phyloP scores from a whole-genome alignment of 2,888 invertebrate genomes.

The Pyralis farinalis region DNA sequence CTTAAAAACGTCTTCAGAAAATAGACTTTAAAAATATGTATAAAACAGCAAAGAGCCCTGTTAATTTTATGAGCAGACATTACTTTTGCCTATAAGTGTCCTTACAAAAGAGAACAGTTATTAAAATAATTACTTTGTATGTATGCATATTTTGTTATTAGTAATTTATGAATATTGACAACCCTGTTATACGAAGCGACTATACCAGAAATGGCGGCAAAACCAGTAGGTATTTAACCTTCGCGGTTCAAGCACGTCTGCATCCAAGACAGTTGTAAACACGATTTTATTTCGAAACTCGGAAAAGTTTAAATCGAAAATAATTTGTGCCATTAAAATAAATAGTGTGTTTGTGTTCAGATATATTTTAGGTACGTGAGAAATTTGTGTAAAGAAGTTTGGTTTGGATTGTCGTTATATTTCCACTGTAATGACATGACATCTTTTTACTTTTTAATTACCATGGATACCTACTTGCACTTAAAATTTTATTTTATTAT shows the following conservation, averaged over 20 bases:
- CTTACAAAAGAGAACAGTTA: no score
- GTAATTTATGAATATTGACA: constrained; percentile 6
- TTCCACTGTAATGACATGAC: no score
- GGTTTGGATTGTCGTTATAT: constrained; percentile 7
- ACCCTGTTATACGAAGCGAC: not conserved
- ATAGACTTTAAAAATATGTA: no score
- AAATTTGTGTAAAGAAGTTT: constrained; percentile 7
- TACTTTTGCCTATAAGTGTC: no score
- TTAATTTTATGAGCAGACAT: no score
- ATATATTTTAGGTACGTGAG: not conserved
- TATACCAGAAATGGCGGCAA: constrained; percentile 26
- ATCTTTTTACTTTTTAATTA: no score
- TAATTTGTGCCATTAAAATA: not conserved
- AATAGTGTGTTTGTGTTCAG: not conserved
- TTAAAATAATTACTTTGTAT: no score
- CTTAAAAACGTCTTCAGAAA: no score
- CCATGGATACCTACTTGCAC: no score
- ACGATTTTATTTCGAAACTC: not conserved
- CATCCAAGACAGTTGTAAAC: not conserved
- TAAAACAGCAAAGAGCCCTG: no score
- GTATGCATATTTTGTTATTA: no score
- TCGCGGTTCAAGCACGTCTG: constrained; percentile 21
- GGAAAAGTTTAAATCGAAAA: not conserved
- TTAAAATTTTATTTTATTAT: no score
- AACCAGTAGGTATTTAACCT: constrained; percentile 25